phyloP scores from a whole-genome alignment of 2,113 vertebrate species.

The Pelecanoides urinatrix region DNA sequence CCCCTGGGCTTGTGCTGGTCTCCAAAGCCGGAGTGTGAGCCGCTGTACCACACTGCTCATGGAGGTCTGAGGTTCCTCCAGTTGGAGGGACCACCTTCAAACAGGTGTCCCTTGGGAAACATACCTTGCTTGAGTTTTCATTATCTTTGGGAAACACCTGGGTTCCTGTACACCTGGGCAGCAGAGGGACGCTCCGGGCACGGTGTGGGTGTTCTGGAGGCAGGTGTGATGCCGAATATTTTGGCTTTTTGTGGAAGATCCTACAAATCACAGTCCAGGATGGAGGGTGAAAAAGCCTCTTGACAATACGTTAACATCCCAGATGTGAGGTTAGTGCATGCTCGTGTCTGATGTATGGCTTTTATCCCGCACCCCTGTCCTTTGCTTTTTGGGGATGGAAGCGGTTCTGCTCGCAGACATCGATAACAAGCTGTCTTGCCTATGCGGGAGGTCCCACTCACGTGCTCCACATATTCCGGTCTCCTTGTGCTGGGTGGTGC shows the following conservation, averaged over 20 bases:
- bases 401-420: neutral
- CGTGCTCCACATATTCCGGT: fast-evolving
- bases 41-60: neutral
- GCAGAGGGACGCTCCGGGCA: neutral
- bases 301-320: neutral
- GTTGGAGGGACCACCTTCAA: neutral
- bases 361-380: neutral
- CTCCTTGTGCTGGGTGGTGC: neutral
- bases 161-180: neutral
- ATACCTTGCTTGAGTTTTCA: neutral
- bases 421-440: fast-evolving
- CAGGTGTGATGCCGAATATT: neutral
- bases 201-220: neutral
- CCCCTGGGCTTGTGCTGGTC: neutral
- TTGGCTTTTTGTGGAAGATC: neutral
- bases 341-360: neutral
- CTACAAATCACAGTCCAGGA: neutral
- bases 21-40: neutral
- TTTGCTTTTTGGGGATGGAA: neutral
- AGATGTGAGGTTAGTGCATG: neutral
- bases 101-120: neutral
- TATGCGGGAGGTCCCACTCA: neutral
- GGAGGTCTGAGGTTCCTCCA: neutral
- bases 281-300: neutral
- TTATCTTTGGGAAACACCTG: neutral